Conservation (phyloP, 2,888 invertebrate species). For the Tetropium fuscum region DNA sequence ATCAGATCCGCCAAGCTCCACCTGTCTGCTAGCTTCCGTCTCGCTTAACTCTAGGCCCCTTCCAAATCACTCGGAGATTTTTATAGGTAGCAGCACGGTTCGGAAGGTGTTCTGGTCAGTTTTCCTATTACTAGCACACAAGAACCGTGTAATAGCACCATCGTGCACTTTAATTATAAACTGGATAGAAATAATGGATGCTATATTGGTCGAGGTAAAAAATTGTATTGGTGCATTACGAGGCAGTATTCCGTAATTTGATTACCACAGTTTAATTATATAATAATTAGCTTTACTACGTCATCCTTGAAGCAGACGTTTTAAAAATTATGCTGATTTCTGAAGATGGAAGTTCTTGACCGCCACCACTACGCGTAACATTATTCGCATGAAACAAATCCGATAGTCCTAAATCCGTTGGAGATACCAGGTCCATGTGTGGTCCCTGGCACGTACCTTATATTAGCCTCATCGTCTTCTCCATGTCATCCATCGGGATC, state of each 20-base stretch:
- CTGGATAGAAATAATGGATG: constrained; percentile 41
- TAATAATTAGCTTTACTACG: too few relatives aligned
- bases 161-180: constrained; percentile 25
- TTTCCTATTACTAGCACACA: constrained; percentile 40
- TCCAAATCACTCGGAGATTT: constrained; percentile 35
- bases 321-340: constrained; percentile 51
- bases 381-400: constrained; percentile 29
- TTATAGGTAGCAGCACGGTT: constrained; percentile 34
- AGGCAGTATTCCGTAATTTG: constrained; percentile 59
- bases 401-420: constrained; percentile 24
- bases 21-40: constrained; percentile 40
- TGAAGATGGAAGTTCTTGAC: constrained; percentile 9
- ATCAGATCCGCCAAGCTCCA: constrained; percentile 35
- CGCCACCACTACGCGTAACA: constrained; percentile 43
- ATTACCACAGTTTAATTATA: constrained; percentile 57
- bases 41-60: constrained; percentile 24
- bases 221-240: constrained; percentile 61
- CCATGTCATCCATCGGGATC: constrained; percentile 30
- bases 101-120: constrained; percentile 33
- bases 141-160: constrained; percentile 37
- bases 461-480: constrained; percentile 32
- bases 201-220: constrained; percentile 48
- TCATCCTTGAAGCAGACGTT: constrained; percentile 41
- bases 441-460: constrained; percentile 30
- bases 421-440: constrained; percentile 35